Conservation (phyloP, 2,113 vertebrate genomes). For the Pica pica region DNA sequence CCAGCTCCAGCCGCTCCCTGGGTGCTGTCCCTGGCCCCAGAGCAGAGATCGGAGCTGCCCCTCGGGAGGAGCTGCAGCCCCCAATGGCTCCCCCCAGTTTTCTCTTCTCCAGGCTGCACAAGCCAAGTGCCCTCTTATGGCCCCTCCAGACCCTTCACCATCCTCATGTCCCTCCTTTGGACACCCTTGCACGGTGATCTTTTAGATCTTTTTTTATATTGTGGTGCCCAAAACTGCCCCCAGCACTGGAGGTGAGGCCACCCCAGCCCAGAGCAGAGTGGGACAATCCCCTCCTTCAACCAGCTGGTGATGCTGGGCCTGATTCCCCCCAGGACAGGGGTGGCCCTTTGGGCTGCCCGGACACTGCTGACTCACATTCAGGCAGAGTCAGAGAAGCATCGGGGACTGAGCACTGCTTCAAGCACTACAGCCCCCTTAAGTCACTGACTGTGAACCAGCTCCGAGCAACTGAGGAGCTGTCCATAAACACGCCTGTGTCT, state of each 20-base stretch:
- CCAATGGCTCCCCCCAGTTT: background rate
- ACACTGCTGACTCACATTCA: background rate
- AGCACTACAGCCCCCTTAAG: background rate
- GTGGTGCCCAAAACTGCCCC: background rate
- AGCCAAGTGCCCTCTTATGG: background rate
- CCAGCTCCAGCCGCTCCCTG: background rate
- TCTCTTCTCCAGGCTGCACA: background rate
- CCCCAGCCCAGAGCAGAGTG: background rate
- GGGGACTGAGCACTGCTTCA: background rate
- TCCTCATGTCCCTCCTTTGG: accelerated
- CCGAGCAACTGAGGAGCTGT: background rate
- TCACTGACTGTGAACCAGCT: background rate
- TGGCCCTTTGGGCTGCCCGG: background rate
- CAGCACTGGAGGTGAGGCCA: accelerated
- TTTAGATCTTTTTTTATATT: background rate
- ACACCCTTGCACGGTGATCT: background rate
- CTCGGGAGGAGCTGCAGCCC: background rate
- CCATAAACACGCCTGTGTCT: background rate
- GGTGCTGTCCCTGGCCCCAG: background rate
- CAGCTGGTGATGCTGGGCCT: background rate
- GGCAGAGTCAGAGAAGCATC: background rate
- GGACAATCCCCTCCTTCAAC: background rate
- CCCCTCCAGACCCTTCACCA: background rate
- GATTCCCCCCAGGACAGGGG: background rate
- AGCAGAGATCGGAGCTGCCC: background rate